Conservation (phyloP, 2,113 vertebrate genomes). For the Caloenas nicobarica region DNA sequence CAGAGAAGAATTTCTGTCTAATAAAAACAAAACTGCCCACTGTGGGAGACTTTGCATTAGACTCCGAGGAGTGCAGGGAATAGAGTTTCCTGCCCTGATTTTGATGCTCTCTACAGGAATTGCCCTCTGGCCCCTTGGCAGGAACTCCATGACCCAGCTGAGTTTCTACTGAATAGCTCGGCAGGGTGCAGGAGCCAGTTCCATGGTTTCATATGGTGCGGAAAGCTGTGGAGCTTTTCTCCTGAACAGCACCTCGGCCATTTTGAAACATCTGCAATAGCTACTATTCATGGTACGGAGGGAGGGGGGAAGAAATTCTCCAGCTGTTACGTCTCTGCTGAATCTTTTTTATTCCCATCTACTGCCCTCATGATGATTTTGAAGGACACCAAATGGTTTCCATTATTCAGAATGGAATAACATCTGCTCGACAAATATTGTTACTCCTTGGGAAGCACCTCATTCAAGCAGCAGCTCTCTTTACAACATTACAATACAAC, state of each 20-base stretch:
- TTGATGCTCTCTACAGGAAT: conserved; percentile 64
- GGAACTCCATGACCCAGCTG: conserved; percentile 64
- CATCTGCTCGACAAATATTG: conserved; percentile 69
- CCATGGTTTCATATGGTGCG: conserved; percentile 46
- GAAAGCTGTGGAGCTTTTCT: conserved; percentile 60
- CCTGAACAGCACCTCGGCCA: conserved; percentile 60
- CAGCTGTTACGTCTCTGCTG: conserved; percentile 59
- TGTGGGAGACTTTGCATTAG: conserved; percentile 38
- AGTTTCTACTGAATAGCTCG: conserved; percentile 66
- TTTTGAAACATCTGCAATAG: conserved; percentile 71
- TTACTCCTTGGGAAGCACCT: conserved; percentile 66
- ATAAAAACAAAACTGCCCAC: conserved; percentile 52
- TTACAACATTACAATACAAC: conserved; percentile 37
- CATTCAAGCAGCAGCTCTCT: conserved; percentile 52
- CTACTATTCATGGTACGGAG: conserved; percentile 13
- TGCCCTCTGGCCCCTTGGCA: conserved; percentile 65
- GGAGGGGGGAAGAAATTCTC: conserved; percentile 47
- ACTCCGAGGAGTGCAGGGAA: neutral
- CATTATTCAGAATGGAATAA: conserved; percentile 69
- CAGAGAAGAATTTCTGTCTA: neutral
- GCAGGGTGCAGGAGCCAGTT: conserved; percentile 61
- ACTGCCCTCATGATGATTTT: conserved; percentile 56
- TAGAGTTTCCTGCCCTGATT: conserved; percentile 59
- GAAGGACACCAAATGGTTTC: conserved; percentile 71
- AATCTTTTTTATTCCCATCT: conserved; percentile 53